These are phyloP conservation scores for Trichosurus vulpecula DNA, from an alignment of 2,797 vertebrate species.

Conservation along the genomic window DNA sequence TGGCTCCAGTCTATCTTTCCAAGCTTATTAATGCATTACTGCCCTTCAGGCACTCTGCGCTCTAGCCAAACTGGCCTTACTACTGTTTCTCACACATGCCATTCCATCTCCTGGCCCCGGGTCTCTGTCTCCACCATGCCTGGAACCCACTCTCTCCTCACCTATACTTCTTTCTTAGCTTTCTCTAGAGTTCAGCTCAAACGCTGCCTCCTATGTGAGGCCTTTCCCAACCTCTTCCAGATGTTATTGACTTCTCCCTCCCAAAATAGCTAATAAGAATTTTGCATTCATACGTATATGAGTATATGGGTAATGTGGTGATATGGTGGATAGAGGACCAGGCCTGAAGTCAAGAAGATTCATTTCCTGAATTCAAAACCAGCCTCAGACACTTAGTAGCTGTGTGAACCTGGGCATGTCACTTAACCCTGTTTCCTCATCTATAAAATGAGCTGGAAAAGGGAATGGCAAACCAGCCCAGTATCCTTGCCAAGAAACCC, in stretches of 20 bases:
- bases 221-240: conserved; percentile 8
- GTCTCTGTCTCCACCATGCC: not conserved
- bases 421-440: not conserved
- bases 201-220: not conserved
- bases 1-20: not conserved
- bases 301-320: not conserved
- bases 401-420: not conserved
- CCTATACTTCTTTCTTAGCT: not conserved
- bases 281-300: not conserved
- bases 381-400: not conserved
- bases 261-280: not conserved
- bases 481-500: not conserved
- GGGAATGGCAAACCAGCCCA: not conserved
- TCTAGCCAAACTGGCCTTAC: not conserved
- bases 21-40: not conserved
- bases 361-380: not conserved
- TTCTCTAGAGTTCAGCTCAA: not conserved
- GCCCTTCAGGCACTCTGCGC: not conserved
- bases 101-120: not conserved
- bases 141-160: not conserved
- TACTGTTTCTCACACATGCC: not conserved
- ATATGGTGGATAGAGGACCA: not conserved
- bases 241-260: not conserved
- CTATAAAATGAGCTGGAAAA: not conserved
- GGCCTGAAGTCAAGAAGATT: not conserved